A percentile compares a stretch with the other conserved stretches of the same genome.
phyloP scores from a whole-genome alignment of 2,797 vertebrate species.

The Nasua narica region DNA sequence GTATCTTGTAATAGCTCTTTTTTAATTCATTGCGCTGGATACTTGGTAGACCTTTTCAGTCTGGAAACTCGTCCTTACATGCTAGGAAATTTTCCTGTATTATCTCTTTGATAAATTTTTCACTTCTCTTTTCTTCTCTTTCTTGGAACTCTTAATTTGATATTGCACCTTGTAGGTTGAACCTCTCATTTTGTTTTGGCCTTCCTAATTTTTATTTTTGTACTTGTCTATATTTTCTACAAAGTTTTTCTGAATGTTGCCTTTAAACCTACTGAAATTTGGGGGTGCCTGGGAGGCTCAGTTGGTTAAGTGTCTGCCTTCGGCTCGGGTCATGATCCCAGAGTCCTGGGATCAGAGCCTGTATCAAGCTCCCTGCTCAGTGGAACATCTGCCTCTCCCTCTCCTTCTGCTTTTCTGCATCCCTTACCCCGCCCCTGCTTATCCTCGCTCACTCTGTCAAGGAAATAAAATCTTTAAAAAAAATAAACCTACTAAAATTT shows the following conservation, averaged over 20 bases:
- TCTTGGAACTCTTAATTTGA: neutral
- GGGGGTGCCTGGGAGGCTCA: neutral
- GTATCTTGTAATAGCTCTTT: neutral
- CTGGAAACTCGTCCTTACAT: neutral
- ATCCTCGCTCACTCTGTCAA: too few relatives aligned
- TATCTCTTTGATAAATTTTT: neutral
- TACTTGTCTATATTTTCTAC: neutral
- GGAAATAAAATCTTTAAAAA: too few relatives aligned
- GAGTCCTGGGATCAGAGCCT: too few relatives aligned
- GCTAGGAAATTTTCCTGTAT: neutral
- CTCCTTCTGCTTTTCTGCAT: too few relatives aligned
- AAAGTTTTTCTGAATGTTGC: neutral
- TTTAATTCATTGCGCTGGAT: neutral
- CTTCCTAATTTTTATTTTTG: conserved; percentile 12
- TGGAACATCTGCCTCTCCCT: too few relatives aligned
- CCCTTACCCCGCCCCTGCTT: too few relatives aligned
- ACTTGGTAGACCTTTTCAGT: neutral
- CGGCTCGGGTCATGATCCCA: neutral
- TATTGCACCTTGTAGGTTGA: neutral
- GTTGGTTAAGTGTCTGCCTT: too few relatives aligned
- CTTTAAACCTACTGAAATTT: neutral
- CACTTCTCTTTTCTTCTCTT: neutral
- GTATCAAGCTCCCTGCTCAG: too few relatives aligned
- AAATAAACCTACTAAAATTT: neutral
- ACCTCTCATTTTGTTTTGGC: neutral